Percentiles rank a stretch among this genome's conserved stretches.
These are phyloP conservation scores for Cylindroiulus punctatus DNA, from an alignment of 2,888 invertebrate species.

Conservation along the genomic window DNA sequence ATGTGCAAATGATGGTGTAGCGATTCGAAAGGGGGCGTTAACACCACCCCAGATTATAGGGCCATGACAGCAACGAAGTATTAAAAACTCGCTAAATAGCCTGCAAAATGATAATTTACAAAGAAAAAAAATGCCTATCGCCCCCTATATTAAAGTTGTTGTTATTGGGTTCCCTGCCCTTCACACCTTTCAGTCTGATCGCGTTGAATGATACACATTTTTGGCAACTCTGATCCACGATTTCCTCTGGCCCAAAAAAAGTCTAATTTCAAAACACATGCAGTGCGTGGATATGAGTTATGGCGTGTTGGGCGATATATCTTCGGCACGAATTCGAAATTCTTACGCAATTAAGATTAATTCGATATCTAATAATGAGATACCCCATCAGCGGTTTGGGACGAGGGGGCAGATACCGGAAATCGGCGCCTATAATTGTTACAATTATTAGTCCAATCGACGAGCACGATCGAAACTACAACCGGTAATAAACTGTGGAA, in stretches of 20 bases:
- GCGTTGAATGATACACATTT: constrained; percentile 25
- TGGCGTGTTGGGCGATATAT: background rate
- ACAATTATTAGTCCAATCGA: constrained; percentile 19
- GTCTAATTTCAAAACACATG: background rate
- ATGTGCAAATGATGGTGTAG: background rate
- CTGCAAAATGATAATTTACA: background rate
- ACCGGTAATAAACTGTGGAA: constrained; percentile 2
- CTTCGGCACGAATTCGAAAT: constrained; percentile 24
- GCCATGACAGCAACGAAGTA: background rate
- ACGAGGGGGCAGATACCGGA: background rate
- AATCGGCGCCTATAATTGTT: constrained; percentile 30
- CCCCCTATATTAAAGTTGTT: background rate
- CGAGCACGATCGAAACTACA: constrained; percentile 35
- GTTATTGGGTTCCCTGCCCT: background rate
- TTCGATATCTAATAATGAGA: constrained; percentile 44
- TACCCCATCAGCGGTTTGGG: background rate
- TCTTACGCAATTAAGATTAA: constrained; percentile 44
- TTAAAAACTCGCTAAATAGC: background rate
- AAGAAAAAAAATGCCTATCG: background rate
- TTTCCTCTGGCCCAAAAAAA: constrained; percentile 8
- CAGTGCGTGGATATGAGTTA: background rate
- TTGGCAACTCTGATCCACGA: background rate
- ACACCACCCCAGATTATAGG: background rate
- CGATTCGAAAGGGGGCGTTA: background rate
- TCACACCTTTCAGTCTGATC: constrained; percentile 31